Evolutionary conservation across 2,113 vertebrate species (phyloP), one percentile per base, ranked within the genome.

Genomic region (Neolamprologus caudopunctatus): DNA sequence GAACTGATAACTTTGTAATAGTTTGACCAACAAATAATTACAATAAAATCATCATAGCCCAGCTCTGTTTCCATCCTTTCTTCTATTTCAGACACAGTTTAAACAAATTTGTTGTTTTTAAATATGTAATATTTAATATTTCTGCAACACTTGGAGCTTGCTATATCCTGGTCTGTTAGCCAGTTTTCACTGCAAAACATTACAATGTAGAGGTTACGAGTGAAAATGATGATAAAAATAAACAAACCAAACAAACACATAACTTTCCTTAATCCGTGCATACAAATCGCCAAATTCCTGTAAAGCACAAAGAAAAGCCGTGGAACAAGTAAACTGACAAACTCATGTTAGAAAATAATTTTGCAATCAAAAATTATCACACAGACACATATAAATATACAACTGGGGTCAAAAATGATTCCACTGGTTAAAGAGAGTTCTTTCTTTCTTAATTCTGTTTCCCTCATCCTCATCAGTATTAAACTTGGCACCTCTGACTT

Each of bases 131-230:
- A 45, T 26, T 73, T 73, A 45, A 45, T 26, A 45, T 73, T 45
- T 26, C 5, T 16, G 14, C 21, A 45, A 26, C 40, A 45, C 40
- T 4, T 1, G 0, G 4, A 10, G 66, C 37, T 71, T 42, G 37
- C 66, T 9, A 42, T 24, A 35, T 71, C n/a, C 35, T 42, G 8
- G 37, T 42, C 5, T 26, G 8, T 71, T 42, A 26, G 37, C n/a
- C n/a, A 71, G n/a, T 16, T 24, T 42, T 71, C 66, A 71, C 37
- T 16, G 66, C 19, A 66, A 71, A 73, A 73, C 21, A 26, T 73
- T 45, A 73, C 21, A 26, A 2, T 3, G 21, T 28, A 45, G 40
- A 45, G 37, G 16, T 45, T 26, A 73, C 0, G 0, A 73, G 40
- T 45, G 1, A 78, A 51, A 78, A 50, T 33, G 0, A 50, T 31